A percentile compares a stretch with the other conserved stretches of the same genome.
Conservation (phyloP, 2,888 invertebrate species). For the Aleiodes testaceus region DNA sequence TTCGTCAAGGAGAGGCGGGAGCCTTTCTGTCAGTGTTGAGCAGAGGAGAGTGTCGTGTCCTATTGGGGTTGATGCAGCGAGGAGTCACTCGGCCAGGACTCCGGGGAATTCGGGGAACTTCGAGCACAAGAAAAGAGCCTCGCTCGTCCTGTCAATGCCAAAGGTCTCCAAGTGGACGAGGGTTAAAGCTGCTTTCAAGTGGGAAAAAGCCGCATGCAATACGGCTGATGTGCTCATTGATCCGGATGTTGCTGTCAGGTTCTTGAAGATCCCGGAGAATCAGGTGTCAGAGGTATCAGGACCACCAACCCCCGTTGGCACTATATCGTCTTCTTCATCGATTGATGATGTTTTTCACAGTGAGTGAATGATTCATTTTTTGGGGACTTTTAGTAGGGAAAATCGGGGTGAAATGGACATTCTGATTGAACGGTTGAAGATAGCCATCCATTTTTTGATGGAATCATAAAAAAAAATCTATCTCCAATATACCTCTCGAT, state of each 20-base stretch:
- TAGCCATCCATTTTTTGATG: too few species aligned
- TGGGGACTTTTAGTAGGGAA: background rate
- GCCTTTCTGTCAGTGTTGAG: slow-evolving; percentile 81
- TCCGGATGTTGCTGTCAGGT: slow-evolving; percentile 34
- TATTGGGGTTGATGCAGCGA: slow-evolving; percentile 52
- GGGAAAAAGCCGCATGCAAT: slow-evolving; percentile 80
- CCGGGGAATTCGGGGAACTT: background rate
- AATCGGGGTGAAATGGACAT: background rate
- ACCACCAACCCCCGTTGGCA: slow-evolving; percentile 77
- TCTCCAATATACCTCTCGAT: too few species aligned
- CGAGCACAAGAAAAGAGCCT: slow-evolving; percentile 41
- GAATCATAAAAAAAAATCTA: too few species aligned
- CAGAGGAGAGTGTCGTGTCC: slow-evolving; percentile 59
- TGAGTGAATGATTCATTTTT: slow-evolving; percentile 36
- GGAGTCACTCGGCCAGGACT: slow-evolving; percentile 36
- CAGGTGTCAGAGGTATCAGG: slow-evolving; percentile 73
- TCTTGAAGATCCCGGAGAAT: slow-evolving; percentile 50
- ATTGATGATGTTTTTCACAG: slow-evolving; percentile 77
- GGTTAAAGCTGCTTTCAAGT: slow-evolving; percentile 91
- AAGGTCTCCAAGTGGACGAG: slow-evolving; percentile 91
- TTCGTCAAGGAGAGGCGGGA: slow-evolving; percentile 67
- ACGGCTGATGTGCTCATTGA: slow-evolving; percentile 35
- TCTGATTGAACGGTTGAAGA: too few species aligned
- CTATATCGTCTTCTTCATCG: slow-evolving; percentile 83
- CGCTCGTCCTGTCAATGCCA: slow-evolving; percentile 65